Evolutionary conservation across 1,140 invertebrate genomes (phyloP), one percentile per base, ranked within the genome.

Genomic region (Drosophila simulans): DNA sequence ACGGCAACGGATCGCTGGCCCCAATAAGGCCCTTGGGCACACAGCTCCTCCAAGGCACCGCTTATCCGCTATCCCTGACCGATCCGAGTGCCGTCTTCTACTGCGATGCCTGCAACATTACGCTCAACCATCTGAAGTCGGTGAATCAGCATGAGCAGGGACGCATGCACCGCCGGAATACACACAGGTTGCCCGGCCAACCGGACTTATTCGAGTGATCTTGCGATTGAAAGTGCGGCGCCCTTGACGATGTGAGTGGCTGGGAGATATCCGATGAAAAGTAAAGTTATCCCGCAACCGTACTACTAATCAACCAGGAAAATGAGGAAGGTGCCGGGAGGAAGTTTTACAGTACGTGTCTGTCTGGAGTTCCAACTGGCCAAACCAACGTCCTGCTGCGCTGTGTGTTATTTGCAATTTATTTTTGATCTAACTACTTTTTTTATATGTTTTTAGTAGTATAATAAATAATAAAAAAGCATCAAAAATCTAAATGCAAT

Each of bases 71-170:
- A 4, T 15, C 63, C 54, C 0, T 93, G 49, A 86, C 93, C 48
- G 94, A 94, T 7, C 93, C 94, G 25, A 94, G 93, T 70, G 94
- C 94, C 89, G 92, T 93, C 70, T 95, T 93, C 89, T 95, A 95
- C 77, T 95, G 95, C 69, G 93, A 94, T 7, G 91, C 92, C 2
- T 95, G 95, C 85, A 94, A 95, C 83, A 73, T 94, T 4, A 94
- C 94, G 7, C 81, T 95, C 27, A 94, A 94, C 77, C 94, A 94
- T 12, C 93, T 95, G 76, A 91, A 90, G 55, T 94, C 93, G 39
- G 94, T 95, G 66, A 93, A 93, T 7, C 93, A 95, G 63, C 95
- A 95, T 72, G 92, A 95, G 52, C 93, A 93, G 13, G 95, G 95
- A 55, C 95, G 95, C 74, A 93, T 94, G 49, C 95, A 95, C 79